Base-by-base conservation (phyloP, 2,888 invertebrate genomes). In the Erebia ligea region DNA sequence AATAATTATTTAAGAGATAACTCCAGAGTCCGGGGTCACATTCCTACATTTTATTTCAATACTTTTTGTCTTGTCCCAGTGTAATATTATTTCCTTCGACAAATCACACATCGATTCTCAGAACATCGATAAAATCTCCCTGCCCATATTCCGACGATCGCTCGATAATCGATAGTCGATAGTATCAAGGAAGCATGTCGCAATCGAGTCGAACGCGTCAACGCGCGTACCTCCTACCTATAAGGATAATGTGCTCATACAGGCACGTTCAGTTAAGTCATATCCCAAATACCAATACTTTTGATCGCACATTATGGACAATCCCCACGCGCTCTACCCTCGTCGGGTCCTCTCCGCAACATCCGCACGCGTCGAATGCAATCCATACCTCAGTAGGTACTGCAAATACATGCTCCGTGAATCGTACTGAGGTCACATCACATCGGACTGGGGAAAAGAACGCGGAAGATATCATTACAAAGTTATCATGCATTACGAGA, bases 261-360 rank as follows among this genome's bases (percentile, higher is more conserved):
- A 52, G 67, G 69, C 74, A 74, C 74, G 74, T 74, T 76, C 78
- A 73, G 75, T 78, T 76, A 77, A 78, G 82, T 87, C 85, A 84
- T 88, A 88, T 84, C 85, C 83, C 82, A 85, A 88, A 89, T 87
- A 86, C 82, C 84, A 79, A 81, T 83, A 82, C 19, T 54, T 54
- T 10, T 10, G 54, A 54, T 10, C 54, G 54, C 54, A 54, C n/a
- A 54, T 54, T 19, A 17, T 8, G 10, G 17, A 52, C 8, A 9
- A 9, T 9, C 52, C 52, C 10, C 19, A 54, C 9, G 17, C 2
- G 19, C 19, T 10, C 10, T 34, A 34, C 5, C 34, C 34, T 34
- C 34, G 25, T 25, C 25, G 34, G 6, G 34, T 34, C 54, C 54
- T 19, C 9, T 17, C 54, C 10, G 19, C 10, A 54, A 10, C 3